Evolutionary conservation across 2,888 invertebrate genomes (phyloP).

Genomic region (Trissolcus japonicus): DNA sequence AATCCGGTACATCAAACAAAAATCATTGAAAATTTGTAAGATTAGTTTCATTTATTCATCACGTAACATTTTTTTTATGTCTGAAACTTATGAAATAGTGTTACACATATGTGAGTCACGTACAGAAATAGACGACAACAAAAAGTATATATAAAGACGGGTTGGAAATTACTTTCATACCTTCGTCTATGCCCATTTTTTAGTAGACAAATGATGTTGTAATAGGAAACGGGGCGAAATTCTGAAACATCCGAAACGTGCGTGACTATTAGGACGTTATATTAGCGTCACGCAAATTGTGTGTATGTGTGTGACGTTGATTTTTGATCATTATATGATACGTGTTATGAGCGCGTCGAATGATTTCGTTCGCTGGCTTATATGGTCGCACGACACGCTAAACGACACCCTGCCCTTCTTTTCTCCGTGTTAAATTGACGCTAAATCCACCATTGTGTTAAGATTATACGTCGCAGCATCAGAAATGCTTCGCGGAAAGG

Average conservation of each 20-base stretch:
- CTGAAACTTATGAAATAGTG: no score
- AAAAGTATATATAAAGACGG: no score
- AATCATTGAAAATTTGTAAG: no score
- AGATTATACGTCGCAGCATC: constrained; percentile 48
- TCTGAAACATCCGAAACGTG: constrained; percentile 55
- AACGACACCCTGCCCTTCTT: constrained; percentile 34
- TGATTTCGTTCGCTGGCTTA: constrained; percentile 53
- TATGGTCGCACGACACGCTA: constrained; percentile 46
- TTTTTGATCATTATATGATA: constrained; percentile 59
- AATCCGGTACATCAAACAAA: no score
- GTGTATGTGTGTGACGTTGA: constrained; percentile 62
- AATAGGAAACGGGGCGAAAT: constrained; percentile 14
- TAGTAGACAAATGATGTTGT: no score
- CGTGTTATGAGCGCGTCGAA: constrained; percentile 47
- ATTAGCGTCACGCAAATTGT: constrained; percentile 67
- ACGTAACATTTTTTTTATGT: no score
- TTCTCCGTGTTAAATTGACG: constrained; percentile 53
- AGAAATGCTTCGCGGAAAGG: constrained; percentile 50
- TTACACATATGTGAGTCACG: no score
- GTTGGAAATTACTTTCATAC: no score
- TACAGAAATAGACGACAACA: no score
- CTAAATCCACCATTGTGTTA: constrained; percentile 51
- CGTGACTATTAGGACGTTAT: constrained; percentile 70
- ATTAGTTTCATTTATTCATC: no score
- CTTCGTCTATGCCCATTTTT: no score